phyloP scores from a whole-genome alignment of 2,888 invertebrate genomes.

The Macaria liturata region DNA sequence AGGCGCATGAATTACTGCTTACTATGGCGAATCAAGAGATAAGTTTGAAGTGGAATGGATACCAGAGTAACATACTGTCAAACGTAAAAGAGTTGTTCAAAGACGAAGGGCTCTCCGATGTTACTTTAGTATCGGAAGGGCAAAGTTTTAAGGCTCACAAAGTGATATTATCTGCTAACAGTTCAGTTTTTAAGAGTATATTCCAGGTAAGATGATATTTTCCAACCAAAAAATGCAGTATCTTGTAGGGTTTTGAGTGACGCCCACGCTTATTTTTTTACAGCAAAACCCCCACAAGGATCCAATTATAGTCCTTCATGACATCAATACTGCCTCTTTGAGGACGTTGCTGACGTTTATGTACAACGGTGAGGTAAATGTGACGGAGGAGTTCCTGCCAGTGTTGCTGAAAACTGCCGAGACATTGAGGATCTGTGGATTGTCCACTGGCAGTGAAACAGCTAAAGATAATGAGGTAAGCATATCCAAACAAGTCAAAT shows the following conservation, averaged over 20 bases:
- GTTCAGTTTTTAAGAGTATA: conserved; percentile 85
- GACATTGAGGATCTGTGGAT: conserved; percentile 86
- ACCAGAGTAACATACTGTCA: conserved; percentile 84
- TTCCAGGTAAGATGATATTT: conserved; percentile 76
- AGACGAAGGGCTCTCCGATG: conserved; percentile 86
- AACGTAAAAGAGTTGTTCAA: conserved; percentile 86
- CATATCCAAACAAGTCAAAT: no score
- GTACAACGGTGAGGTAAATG: conserved; percentile 89
- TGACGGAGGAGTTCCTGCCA: conserved; percentile 87
- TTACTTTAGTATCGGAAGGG: conserved; percentile 86
- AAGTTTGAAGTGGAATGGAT: conserved; percentile 88
- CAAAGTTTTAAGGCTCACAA: conserved; percentile 87
- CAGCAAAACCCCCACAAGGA: conserved; percentile 89
- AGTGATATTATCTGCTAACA: conserved; percentile 87
- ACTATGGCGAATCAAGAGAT: conserved; percentile 83
- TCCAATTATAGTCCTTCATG: conserved; percentile 89
- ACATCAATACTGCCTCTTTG: conserved; percentile 86
- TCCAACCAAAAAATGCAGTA: conserved; percentile 13
- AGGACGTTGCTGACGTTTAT: conserved; percentile 87
- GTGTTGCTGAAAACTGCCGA: conserved; percentile 87
- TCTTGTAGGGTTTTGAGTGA: conserved; percentile 42
- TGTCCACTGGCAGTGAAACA: conserved; percentile 83
- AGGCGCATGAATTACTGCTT: conserved; percentile 31
- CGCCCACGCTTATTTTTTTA: conserved; percentile 67
- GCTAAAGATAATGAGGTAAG: conserved; percentile 70